Evolutionary conservation across 2,888 invertebrate species (phyloP), one percentile per base, ranked within the genome.

Genomic region (Poecilobothrus nobilitatus): DNA sequence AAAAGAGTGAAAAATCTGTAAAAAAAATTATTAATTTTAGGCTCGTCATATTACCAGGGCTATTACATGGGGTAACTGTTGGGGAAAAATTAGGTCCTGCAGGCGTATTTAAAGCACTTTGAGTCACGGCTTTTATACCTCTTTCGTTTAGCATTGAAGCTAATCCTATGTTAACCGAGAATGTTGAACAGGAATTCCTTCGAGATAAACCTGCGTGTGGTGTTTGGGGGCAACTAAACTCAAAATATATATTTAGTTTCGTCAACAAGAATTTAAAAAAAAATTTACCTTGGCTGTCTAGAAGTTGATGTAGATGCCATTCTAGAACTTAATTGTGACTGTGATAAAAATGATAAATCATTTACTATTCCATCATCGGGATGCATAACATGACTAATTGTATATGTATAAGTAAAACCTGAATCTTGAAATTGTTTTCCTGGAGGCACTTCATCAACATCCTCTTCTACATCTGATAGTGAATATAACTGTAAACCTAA

Each of bases 31-130:
- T 27, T 4, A 4, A 27, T 27, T 27, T 27, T 27, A 27, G 8
- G 3, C 7, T 21, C 2, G 62, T 62, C 27, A 27, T 12, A 63
- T 71, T 81, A 74, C 89, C 88, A 1, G 94, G 94, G 77, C 92
- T 92, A 80, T 94, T 94, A 77, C 91, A 91, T 1, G 94, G 94
- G 8, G 94, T 94, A 9, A 92, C 92, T 0, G 94, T 94, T 5
- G 93, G 91, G 9, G 91, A 86, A 79, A 86, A 92, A 72, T 86
- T 85, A 2, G 84, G 83, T 37, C 86, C 87, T 64, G 85, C 86
- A 9, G 90, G 89, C 6, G 89, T 86, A 73, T 86, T 84, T 1
- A 87, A 79, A 63, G 87, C 86, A 65, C 88, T 88, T 7, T 89
- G 88, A n/a, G 89, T 89, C 1, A 86, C 87, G 18, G 89, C 89